These are phyloP conservation scores for Micropoecilia bifurca DNA, from an alignment of 2,797 vertebrate species.

Conservation along the genomic window DNA sequence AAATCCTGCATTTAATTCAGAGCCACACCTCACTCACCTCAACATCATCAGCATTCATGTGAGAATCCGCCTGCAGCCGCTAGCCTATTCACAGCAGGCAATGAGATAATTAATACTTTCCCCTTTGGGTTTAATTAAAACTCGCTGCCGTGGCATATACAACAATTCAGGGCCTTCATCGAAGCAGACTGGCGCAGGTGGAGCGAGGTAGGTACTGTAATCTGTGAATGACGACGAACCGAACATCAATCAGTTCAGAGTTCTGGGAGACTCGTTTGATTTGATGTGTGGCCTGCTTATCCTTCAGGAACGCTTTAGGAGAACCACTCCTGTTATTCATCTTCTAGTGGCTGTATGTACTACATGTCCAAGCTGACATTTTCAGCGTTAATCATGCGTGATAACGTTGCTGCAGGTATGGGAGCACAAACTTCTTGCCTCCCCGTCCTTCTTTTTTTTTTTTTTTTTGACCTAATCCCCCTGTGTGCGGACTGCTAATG, in stretches of 20 bases:
- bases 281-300: slow-evolving; percentile 40
- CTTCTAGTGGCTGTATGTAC: neutral
- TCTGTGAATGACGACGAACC: slow-evolving; percentile 35
- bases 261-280: slow-evolving; percentile 36
- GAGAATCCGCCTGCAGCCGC: slow-evolving; percentile 61
- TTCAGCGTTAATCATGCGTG: slow-evolving; percentile 37
- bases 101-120: slow-evolving; percentile 79
- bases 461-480: slow-evolving; percentile 47
- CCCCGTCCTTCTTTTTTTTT: slow-evolving; percentile 4
- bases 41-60: slow-evolving; percentile 69
- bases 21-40: slow-evolving; percentile 52
- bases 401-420: slow-evolving; percentile 31
- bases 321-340: slow-evolving; percentile 30
- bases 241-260: slow-evolving; percentile 43
- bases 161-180: slow-evolving; percentile 53
- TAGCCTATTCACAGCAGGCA: slow-evolving; percentile 65
- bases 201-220: slow-evolving; percentile 60
- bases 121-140: slow-evolving; percentile 85
- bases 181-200: slow-evolving; percentile 59
- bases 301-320: slow-evolving; percentile 8
- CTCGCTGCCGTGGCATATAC: slow-evolving; percentile 71
- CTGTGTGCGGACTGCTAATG: slow-evolving; percentile 53
- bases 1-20: slow-evolving; percentile 54
- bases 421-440: slow-evolving; percentile 28
- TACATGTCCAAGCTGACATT: slow-evolving; percentile 46